Conservation (phyloP, 2,888 invertebrate species). For the Adela reaumurella region DNA sequence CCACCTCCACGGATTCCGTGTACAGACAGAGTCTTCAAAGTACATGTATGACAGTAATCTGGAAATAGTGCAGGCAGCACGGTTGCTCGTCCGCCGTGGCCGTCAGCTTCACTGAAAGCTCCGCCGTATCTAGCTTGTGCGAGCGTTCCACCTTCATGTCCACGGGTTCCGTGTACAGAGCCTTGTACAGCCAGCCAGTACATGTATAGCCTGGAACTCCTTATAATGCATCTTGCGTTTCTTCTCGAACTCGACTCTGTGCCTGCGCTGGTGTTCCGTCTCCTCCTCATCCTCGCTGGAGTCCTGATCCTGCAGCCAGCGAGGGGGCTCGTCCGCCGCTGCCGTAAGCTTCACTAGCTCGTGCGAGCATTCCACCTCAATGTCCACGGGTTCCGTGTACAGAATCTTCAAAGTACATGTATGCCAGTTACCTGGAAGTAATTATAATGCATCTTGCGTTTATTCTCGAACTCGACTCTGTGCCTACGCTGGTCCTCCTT, state of each 20-base stretch:
- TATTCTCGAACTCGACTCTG: slow-evolving; percentile 82
- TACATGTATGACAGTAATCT: slow-evolving; percentile 69
- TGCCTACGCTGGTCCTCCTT: slow-evolving; percentile 62
- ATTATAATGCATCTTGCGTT: slow-evolving; percentile 95
- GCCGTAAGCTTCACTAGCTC: slow-evolving; percentile 62
- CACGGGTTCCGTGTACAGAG: too few relatives aligned
- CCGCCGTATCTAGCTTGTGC: too few relatives aligned
- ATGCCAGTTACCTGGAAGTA: slow-evolving; percentile 64
- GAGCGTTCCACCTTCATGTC: too few relatives aligned
- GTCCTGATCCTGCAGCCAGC: slow-evolving; percentile 42
- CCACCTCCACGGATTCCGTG: slow-evolving; percentile 57
- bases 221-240: slow-evolving; percentile 97
- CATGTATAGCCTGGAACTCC: slow-evolving; percentile 76
- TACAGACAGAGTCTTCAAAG: slow-evolving; percentile 88
- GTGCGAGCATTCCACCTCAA: too few relatives aligned
- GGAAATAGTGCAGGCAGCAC: too few relatives aligned
- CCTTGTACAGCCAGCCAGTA: too few relatives aligned
- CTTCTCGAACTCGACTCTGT: slow-evolving; percentile 79
- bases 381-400: too few relatives aligned
- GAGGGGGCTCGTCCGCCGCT: slow-evolving; percentile 53
- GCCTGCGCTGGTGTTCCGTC: slow-evolving; percentile 58
- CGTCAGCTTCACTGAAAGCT: slow-evolving; percentile 64
- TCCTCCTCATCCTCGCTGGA: slow-evolving; percentile 57
- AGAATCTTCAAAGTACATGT: too few relatives aligned
- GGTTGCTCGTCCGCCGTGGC: slow-evolving; percentile 54